These are phyloP conservation scores for Mustela erminea DNA, from an alignment of 2,797 vertebrate genomes.

Conservation along the genomic window DNA sequence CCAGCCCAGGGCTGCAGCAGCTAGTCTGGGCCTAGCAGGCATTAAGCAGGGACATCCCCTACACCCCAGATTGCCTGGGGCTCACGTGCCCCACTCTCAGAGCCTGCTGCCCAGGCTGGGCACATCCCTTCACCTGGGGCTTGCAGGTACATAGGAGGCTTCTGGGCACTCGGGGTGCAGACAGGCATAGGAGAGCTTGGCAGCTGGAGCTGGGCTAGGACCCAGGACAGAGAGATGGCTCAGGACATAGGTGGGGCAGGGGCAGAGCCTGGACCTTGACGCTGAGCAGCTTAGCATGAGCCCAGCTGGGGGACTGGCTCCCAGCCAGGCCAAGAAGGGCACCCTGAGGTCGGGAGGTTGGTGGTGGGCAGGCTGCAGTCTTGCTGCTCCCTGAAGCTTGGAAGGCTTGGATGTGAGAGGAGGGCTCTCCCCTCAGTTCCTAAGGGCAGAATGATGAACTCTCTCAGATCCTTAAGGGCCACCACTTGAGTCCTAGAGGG, in stretches of 20 bases:
- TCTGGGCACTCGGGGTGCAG: neutral
- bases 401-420: neutral
- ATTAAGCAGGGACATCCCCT: neutral
- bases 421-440: neutral
- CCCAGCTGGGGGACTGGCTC: neutral
- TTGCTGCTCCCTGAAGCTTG: neutral
- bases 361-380: neutral
- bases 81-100: neutral
- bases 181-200: neutral
- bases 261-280: neutral
- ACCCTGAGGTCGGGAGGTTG: accelerated
- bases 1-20: neutral
- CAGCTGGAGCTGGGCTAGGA: neutral
- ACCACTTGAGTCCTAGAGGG: neutral
- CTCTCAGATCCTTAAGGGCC: neutral
- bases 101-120: neutral
- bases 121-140: accelerated
- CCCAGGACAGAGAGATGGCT: neutral
- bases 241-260: neutral
- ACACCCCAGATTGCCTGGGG: neutral
- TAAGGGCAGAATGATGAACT: neutral
- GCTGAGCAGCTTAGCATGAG: neutral
- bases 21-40: neutral
- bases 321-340: neutral
- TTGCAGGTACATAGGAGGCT: neutral